Conservation (phyloP, 1,140 invertebrate species). For the Orius insidiosus region DNA sequence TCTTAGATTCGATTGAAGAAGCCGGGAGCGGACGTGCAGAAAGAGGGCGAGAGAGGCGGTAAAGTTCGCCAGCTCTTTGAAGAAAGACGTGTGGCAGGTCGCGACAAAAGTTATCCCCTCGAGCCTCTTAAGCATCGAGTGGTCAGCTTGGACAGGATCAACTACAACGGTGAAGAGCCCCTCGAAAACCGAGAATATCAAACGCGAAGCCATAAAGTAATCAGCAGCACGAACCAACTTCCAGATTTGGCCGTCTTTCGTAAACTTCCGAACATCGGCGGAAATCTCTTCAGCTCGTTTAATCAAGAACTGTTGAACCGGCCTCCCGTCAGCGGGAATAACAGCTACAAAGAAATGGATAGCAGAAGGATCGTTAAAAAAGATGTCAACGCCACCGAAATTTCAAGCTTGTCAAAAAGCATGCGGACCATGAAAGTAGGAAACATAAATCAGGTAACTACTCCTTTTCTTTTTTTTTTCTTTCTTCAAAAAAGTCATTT, state of each 20-base stretch:
- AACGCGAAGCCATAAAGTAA: background rate
- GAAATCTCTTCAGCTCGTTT: background rate
- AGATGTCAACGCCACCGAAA: too few relatives aligned
- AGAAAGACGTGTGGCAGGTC: slow-evolving; percentile 18
- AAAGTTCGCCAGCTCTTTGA: slow-evolving; percentile 20
- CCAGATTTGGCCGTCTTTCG: background rate
- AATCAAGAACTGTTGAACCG: background rate
- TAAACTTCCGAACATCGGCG: slow-evolving; percentile 10
- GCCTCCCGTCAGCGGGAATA: background rate
- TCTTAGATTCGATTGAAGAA: slow-evolving; percentile 5
- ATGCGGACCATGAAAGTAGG: too few relatives aligned
- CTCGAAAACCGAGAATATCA: background rate
- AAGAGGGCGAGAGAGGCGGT: slow-evolving; percentile 8
- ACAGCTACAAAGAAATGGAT: too few relatives aligned
- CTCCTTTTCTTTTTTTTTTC: too few relatives aligned
- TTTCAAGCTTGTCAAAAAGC: too few relatives aligned
- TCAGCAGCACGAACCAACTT: background rate
- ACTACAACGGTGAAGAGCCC: slow-evolving; percentile 1
- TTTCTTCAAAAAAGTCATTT: too few relatives aligned
- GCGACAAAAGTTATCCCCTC: slow-evolving; percentile 24
- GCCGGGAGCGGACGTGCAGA: background rate
- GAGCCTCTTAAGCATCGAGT: slow-evolving; percentile 21
- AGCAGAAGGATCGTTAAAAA: too few relatives aligned
- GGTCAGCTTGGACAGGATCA: slow-evolving; percentile 1
- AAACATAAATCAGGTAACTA: too few relatives aligned